phyloP scores from a whole-genome alignment of 1,140 invertebrate genomes.

The Pogonus chalceus region DNA sequence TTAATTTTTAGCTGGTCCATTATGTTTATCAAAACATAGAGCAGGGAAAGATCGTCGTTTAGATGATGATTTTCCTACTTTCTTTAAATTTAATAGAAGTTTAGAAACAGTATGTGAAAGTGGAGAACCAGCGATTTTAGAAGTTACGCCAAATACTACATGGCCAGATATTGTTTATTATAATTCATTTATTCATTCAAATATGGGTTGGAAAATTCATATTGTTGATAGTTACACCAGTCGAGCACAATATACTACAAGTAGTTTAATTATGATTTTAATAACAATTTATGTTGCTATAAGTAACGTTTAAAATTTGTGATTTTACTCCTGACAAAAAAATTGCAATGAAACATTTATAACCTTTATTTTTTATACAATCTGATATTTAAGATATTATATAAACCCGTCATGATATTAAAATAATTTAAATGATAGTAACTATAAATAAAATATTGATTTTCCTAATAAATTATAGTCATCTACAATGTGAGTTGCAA shows the following conservation, averaged over 20 bases:
- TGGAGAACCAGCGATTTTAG: slow-evolving; percentile 59
- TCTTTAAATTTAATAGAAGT: slow-evolving; percentile 74
- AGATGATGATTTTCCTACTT: slow-evolving; percentile 67
- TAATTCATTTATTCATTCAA: slow-evolving; percentile 81
- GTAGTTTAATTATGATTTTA: slow-evolving; percentile 1
- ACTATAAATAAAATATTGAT: no score
- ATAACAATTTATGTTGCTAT: neutral
- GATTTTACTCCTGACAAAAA: no score
- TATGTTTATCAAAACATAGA: slow-evolving; percentile 62
- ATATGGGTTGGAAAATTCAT: slow-evolving; percentile 86
- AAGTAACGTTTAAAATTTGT: no score
- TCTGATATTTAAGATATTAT: no score
- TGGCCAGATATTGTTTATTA: slow-evolving; percentile 93
- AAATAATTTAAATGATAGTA: no score
- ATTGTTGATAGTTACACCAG: slow-evolving; percentile 60
- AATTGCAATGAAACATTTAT: no score
- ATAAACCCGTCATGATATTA: no score
- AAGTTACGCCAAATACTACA: slow-evolving; percentile 76
- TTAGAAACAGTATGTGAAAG: slow-evolving; percentile 56
- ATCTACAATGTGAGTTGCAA: no score
- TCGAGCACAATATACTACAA: no score
- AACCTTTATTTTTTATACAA: no score
- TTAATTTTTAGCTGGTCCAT: slow-evolving; percentile 60
- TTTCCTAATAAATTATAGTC: no score
- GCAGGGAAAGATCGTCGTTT: slow-evolving; percentile 56